Evolutionary conservation across 2,797 vertebrate genomes (phyloP).

Genomic region (Iguana delicatissima): DNA sequence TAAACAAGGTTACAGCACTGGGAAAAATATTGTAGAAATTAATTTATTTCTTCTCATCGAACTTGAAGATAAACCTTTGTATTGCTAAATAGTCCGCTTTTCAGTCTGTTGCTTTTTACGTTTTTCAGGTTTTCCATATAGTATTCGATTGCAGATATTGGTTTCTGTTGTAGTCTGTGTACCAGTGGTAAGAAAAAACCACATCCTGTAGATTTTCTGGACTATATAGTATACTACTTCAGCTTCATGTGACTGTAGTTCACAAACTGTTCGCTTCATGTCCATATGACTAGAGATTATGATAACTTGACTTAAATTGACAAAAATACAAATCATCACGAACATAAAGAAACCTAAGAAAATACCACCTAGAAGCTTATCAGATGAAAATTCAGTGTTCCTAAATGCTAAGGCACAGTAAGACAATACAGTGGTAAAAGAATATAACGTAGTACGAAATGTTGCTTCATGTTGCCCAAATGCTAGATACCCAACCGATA

Average conservation of each 20-base stretch:
- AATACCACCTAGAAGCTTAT: background rate
- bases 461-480: conserved; percentile 19
- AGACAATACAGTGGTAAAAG: conserved; percentile 17
- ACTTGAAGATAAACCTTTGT: conserved; percentile 53
- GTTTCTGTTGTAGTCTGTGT: background rate
- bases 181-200: background rate
- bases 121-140: conserved; percentile 20
- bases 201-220: conserved; percentile 5
- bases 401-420: conserved; percentile 13
- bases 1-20: background rate
- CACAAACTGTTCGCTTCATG: background rate
- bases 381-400: conserved; percentile 13
- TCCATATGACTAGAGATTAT: background rate
- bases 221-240: conserved; percentile 8
- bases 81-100: conserved; percentile 58
- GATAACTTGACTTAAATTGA: conserved; percentile 29
- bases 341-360: conserved; percentile 7
- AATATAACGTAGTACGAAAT: background rate
- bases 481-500: background rate
- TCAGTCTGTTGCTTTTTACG: conserved; percentile 14
- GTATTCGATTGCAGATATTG: background rate
- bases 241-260: background rate
- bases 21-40: background rate
- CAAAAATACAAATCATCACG: conserved; percentile 16
- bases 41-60: background rate